Evolutionary conservation across 2,888 invertebrate genomes (phyloP).

Genomic region (Sialis lutaria): DNA sequence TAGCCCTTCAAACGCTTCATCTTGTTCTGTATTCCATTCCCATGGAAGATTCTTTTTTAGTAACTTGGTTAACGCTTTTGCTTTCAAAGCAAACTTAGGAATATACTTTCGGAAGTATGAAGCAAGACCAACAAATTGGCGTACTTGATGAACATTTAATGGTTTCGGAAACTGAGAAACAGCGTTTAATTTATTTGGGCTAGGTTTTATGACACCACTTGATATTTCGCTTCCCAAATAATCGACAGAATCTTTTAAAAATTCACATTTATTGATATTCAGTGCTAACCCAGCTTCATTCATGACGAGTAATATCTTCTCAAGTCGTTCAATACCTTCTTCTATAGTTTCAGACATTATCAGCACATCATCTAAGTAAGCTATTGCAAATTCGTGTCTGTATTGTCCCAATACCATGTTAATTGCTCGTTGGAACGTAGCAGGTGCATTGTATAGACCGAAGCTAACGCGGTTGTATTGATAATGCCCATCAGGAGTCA

Average conservation of each 20-base stretch:
- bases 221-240: conserved; percentile 12
- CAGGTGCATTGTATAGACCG: conserved; percentile 15
- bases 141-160: conserved; percentile 9
- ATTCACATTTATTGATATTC: conserved; percentile 7
- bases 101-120: conserved; percentile 13
- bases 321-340: conserved; percentile 8
- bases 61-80: conserved; percentile 9
- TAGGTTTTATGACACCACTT: conserved; percentile 9
- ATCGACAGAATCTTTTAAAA: conserved; percentile 3
- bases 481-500: conserved; percentile 11
- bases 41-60: conserved; percentile 4
- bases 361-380: conserved; percentile 11
- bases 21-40: conserved; percentile 1
- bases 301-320: conserved; percentile 5
- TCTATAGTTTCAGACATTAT: conserved; percentile 5
- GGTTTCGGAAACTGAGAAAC: conserved; percentile 11
- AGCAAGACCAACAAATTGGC: conserved; percentile 12
- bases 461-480: conserved; percentile 16
- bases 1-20: conserved; percentile 3
- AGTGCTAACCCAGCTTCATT: conserved; percentile 6
- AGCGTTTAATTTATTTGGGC: conserved; percentile 9
- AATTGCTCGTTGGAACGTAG: conserved; percentile 13
- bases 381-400: conserved; percentile 6
- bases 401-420: conserved; percentile 6
- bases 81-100: conserved; percentile 8